Percentiles rank a stretch among this genome's conserved stretches.
Evolutionary conservation across 2,888 invertebrate species (phyloP).

Genomic region (Lissonota sp.): DNA sequence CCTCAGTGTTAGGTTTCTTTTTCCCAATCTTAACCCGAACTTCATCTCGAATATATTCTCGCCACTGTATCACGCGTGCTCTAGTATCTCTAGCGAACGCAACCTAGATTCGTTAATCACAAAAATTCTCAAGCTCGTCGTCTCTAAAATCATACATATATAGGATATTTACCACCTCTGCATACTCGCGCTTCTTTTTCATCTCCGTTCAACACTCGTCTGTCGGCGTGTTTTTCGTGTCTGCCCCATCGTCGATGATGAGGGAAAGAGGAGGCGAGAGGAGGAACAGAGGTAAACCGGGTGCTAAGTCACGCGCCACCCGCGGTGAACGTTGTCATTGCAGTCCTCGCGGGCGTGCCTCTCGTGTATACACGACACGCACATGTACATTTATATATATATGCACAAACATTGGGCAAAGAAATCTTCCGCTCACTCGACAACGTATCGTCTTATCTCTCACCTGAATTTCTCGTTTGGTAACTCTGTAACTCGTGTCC

Average conservation of each 20-base stretch:
- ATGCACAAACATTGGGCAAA: conserved; percentile 6
- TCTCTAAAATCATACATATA: conserved; percentile 5
- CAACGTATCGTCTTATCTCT: conserved; percentile 34
- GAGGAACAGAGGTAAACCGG: conserved; percentile 62
- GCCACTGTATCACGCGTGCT: conserved; percentile 21
- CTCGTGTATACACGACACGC: conserved; percentile 62
- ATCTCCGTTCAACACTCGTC: conserved; percentile 68
- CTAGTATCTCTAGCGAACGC: not conserved
- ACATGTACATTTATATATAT: conserved; percentile 68
- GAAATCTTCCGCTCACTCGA: conserved; percentile 29
- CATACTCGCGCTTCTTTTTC: conserved; percentile 62
- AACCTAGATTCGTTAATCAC: conserved; percentile 50
- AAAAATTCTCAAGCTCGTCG: conserved; percentile 67
- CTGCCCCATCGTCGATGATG: conserved; percentile 38
- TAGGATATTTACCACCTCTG: conserved; percentile 27
- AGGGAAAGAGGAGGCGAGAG: not conserved
- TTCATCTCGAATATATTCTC: conserved; percentile 24
- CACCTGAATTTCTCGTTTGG: conserved; percentile 55
- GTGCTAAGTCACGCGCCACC: conserved; percentile 82
- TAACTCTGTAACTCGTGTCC: conserved; percentile 28
- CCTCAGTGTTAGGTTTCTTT: too few relatives aligned
- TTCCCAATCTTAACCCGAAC: not conserved
- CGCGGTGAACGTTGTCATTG: conserved; percentile 82
- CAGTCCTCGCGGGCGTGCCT: conserved; percentile 60
- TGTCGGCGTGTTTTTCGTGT: conserved; percentile 77